Evolutionary conservation across 2,113 vertebrate genomes (phyloP).

Genomic region (Eulacestoma nigropectus): DNA sequence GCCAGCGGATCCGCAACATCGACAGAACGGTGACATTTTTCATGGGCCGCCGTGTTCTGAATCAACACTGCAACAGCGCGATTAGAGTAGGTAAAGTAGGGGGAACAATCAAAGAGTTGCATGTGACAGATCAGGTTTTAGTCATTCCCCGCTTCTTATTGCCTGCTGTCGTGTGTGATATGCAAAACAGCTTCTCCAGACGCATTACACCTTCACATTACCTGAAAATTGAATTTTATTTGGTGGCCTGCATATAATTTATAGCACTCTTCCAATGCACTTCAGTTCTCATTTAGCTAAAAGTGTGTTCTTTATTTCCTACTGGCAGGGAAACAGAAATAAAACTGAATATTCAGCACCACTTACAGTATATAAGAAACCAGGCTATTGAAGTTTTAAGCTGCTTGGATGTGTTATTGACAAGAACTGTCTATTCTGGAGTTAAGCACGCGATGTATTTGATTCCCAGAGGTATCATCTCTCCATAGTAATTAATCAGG

Average conservation of each 20-base stretch:
- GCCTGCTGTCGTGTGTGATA: conserved; percentile 75
- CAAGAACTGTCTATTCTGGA: conserved; percentile 1
- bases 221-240: conserved; percentile 79
- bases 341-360: conserved; percentile 17
- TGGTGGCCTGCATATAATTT: conserved; percentile 71
- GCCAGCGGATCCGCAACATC: conserved; percentile 68
- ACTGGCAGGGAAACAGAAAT: conserved; percentile 50
- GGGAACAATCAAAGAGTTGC: conserved; percentile 57
- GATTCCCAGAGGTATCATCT: conserved; percentile 11
- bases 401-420: neutral
- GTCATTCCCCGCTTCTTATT: conserved; percentile 56
- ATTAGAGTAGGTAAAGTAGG: conserved; percentile 69
- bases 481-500: conserved; percentile 3
- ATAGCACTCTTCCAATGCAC: conserved; percentile 60
- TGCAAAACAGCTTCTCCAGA: conserved; percentile 70
- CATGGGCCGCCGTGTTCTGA: conserved; percentile 73
- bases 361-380: neutral
- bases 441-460: neutral
- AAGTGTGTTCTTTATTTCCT: conserved; percentile 66
- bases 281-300: conserved; percentile 67
- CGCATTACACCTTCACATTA: conserved; percentile 58
- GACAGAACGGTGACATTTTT: conserved; percentile 74
- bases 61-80: conserved; percentile 71
- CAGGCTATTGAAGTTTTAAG: neutral
- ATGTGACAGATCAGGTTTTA: conserved; percentile 62